Base-by-base conservation (phyloP, 2,888 invertebrate genomes). In the Drosophila prostipennis region DNA sequence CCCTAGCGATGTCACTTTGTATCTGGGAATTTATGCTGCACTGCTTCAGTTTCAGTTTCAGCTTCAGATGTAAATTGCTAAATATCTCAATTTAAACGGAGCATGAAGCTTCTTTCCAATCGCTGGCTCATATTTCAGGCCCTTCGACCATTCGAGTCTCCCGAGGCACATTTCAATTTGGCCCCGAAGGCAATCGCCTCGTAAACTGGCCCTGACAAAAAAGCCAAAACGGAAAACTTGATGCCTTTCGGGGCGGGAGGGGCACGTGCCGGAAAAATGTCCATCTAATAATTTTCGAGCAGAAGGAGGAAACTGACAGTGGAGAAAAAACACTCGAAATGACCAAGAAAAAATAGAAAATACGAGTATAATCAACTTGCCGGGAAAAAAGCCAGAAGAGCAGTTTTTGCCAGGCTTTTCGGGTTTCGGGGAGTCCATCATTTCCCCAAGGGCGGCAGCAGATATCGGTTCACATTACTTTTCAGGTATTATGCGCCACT, bases 161-260 rank as follows among this genome's bases (percentile, higher is more conserved):
- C 52, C 23, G 84, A 77, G 79, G 81, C 74, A 71, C 75, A 80
- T 84, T 81, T 84, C 81, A 84, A 81, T 84, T 81, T 79, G 55
- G 78, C 59, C 53, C 59, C 69, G 52, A 68, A 78, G 74, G 69
- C 78, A 73, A 72, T 60, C 69, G 74, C 72, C 61, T 61, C 70
- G 72, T 78, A 68, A 81, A 77, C 60, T 79, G 73, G 68, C 79
- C 68, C 55, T 53, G 48, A 58, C 45, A 71, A 65, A 59, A 16
- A 40, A 16, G 1, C 14, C 8, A 40, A 14, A 14, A 40, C 5
- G 2, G 14, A 16, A 49, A 51, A 75, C 73, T 69, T 78, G 81
- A 78, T 77, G 57, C 67, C 56, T 67, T 56, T 51, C 10, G 43
- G 67, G 29, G 11, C 56, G n/a, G 36, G 45, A 14, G 60, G 70